Evolutionary conservation across 2,113 vertebrate species (phyloP).

Genomic region (Oreotrochilus melanogaster): DNA sequence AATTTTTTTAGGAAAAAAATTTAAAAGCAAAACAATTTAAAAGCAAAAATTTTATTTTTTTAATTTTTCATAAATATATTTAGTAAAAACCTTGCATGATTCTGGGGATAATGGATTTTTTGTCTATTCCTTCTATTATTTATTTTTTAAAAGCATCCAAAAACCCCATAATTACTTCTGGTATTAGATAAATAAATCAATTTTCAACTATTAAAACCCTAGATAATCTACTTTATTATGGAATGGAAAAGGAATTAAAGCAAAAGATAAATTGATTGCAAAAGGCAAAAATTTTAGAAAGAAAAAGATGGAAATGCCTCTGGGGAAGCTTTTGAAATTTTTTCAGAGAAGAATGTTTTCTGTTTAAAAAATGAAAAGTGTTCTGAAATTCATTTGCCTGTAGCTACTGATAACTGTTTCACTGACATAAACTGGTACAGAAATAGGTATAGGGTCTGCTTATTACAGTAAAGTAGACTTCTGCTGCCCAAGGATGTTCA

Average conservation of each 20-base stretch:
- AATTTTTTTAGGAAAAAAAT: background rate
- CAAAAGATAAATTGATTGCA: background rate
- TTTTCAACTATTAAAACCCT: background rate
- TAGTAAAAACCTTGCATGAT: background rate
- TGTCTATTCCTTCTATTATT: background rate
- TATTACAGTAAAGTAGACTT: background rate
- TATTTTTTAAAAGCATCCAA: background rate
- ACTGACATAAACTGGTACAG: background rate
- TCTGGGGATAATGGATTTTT: background rate
- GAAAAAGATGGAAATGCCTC: background rate
- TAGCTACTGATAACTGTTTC: background rate
- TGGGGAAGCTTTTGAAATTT: background rate
- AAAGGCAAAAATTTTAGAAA: background rate
- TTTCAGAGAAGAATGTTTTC: background rate
- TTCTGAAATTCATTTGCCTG: background rate
- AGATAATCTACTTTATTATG: background rate
- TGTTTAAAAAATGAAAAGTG: background rate
- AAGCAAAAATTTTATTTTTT: background rate
- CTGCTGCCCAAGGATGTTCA: background rate
- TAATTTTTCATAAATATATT: background rate
- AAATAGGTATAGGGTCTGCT: background rate
- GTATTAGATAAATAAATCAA: background rate
- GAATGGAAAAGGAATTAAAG: background rate
- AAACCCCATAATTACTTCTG: accelerated
- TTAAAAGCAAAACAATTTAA: background rate